Evolutionary conservation across 1,140 invertebrate species (phyloP).

Genomic region (Laodelphax striatellus): DNA sequence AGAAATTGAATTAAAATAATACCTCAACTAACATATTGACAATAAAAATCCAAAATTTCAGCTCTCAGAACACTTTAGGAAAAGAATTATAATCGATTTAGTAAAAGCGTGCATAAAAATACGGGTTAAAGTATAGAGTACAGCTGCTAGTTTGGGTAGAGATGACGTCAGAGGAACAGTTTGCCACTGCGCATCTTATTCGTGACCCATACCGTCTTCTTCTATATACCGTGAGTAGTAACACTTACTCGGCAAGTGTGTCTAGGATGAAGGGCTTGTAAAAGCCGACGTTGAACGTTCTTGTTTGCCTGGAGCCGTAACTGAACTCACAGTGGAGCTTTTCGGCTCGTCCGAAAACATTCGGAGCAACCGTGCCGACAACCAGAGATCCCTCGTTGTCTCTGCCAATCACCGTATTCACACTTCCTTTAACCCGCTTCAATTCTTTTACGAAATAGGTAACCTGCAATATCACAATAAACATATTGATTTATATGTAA

Average conservation of each 20-base stretch:
- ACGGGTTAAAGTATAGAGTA: too few relatives aligned
- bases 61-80: too few relatives aligned
- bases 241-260: constrained; percentile 40
- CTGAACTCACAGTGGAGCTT: constrained; percentile 59
- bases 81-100: too few relatives aligned
- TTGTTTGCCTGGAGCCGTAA: constrained; percentile 55
- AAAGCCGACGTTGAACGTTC: constrained; percentile 57
- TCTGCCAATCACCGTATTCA: constrained; percentile 70
- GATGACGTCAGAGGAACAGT: too few relatives aligned
- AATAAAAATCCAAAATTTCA: too few relatives aligned
- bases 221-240: too few relatives aligned
- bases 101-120: too few relatives aligned
- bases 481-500: neutral
- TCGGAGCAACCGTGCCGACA: constrained; percentile 57
- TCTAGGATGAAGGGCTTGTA: constrained; percentile 58
- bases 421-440: constrained; percentile 58
- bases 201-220: too few relatives aligned
- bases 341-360: constrained; percentile 73
- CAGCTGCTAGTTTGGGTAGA: too few relatives aligned
- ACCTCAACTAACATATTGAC: too few relatives aligned
- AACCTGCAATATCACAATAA: constrained; percentile 39
- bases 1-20: too few relatives aligned
- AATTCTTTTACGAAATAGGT: constrained; percentile 71
- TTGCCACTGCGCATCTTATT: too few relatives aligned
- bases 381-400: constrained; percentile 78